Evolutionary conservation across 2,797 vertebrate species (phyloP).

Genomic region (Microchirus variegatus): DNA sequence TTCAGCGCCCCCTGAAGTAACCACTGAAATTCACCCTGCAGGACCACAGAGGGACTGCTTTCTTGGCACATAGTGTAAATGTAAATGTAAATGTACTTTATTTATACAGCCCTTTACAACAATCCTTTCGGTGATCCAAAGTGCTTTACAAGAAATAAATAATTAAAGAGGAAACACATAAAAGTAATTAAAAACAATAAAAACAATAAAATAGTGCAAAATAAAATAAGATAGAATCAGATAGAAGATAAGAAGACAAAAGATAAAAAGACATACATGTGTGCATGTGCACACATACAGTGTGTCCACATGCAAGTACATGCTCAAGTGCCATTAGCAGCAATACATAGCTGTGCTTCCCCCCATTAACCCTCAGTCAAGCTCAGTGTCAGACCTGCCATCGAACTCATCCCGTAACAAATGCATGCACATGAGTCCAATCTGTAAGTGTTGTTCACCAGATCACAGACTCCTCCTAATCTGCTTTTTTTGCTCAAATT

Average conservation of each 20-base stretch:
- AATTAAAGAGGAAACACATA: too few species aligned
- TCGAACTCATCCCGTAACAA: constrained; percentile 11
- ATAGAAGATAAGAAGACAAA: too few species aligned
- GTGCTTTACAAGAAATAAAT: too few species aligned
- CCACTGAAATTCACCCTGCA: constrained; percentile 17
- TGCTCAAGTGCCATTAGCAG: constrained; percentile 53
- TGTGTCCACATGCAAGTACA: constrained; percentile 54
- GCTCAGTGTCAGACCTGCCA: not conserved
- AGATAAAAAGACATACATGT: too few species aligned
- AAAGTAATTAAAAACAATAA: too few species aligned
- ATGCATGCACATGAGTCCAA: not conserved
- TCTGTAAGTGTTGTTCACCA: constrained; percentile 30
- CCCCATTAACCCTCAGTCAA: constrained; percentile 35
- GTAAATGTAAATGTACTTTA: too few species aligned
- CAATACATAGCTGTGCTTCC: constrained; percentile 31
- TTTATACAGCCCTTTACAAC: too few species aligned
- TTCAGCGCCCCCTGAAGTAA: constrained; percentile 10
- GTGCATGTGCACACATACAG: not conserved
- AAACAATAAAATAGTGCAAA: too few species aligned
- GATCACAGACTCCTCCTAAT: constrained; percentile 40
- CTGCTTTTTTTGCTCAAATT: constrained; percentile 6
- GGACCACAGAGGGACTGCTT: constrained; percentile 36
- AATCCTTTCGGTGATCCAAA: too few species aligned
- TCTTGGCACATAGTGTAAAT: too few species aligned
- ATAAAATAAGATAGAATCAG: too few species aligned